A percentile compares a stretch with the other conserved stretches of the same genome.
Conservation (phyloP, 2,888 invertebrate genomes). For the Drymonia ruficornis region DNA sequence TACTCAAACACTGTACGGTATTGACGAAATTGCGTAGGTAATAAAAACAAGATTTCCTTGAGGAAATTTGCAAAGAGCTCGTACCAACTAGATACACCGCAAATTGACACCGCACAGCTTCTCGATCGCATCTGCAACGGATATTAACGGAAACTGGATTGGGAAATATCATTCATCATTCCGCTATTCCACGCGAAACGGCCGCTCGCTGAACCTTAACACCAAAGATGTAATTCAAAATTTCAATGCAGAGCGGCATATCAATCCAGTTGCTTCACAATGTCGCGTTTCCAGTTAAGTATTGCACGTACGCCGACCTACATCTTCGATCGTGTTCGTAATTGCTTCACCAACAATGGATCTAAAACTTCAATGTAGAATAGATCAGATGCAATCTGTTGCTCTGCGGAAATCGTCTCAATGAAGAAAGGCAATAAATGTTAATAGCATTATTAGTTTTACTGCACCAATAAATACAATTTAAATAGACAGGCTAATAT, state of each 20-base stretch:
- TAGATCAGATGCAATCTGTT: not conserved
- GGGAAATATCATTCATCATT: not conserved
- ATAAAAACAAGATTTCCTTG: not conserved
- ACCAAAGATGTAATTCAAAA: slow-evolving; percentile 21
- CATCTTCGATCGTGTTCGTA: slow-evolving; percentile 5
- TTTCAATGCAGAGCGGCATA: slow-evolving; percentile 15
- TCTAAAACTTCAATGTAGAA: not conserved
- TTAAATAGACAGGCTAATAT: too few relatives aligned
- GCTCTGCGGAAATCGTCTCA: not conserved
- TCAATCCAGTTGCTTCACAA: slow-evolving; percentile 23
- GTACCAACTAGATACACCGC: too few relatives aligned
- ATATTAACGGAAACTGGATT: not conserved
- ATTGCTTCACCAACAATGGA: not conserved
- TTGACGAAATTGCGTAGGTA: not conserved
- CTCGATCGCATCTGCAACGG: slow-evolving; percentile 1
- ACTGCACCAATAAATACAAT: too few relatives aligned
- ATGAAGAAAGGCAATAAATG: not conserved
- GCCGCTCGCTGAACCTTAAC: slow-evolving; percentile 16
- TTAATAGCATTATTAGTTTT: too few relatives aligned
- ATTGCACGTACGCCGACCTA: not conserved
- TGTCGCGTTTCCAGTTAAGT: slow-evolving; percentile 8
- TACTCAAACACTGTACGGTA: not conserved
- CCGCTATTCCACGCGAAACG: slow-evolving; percentile 1
- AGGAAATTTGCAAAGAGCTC: too few relatives aligned
- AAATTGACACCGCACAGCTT: not conserved